Conservation (phyloP, 1,140 invertebrate species). For the Apis cerana region DNA sequence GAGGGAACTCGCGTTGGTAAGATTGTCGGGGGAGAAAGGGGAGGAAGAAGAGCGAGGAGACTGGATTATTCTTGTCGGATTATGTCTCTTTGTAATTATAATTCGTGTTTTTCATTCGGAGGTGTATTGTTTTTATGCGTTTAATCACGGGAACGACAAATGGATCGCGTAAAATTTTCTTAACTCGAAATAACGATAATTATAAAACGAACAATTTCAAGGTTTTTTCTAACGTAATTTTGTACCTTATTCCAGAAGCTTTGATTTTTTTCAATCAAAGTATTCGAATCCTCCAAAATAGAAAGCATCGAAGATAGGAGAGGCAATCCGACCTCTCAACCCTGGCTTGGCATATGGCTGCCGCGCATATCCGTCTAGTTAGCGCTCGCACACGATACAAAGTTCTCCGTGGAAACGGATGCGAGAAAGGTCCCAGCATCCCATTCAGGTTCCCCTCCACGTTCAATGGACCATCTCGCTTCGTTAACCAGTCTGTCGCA, state of each 20-base stretch:
- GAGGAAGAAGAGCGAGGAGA: no score
- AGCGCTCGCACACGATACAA: constrained; percentile 61
- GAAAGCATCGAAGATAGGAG: neutral
- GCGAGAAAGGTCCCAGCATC: constrained; percentile 76
- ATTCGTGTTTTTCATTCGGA: no score
- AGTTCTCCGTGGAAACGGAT: constrained; percentile 55
- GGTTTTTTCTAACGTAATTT: no score
- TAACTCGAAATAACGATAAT: no score
- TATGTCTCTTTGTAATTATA: no score
- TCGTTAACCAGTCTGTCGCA: constrained; percentile 82
- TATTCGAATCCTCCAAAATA: neutral
- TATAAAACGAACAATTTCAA: no score
- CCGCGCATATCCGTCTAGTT: constrained; percentile 76
- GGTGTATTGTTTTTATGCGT: no score
- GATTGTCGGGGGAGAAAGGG: neutral
- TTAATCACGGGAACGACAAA: no score
- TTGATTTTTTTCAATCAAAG: neutral
- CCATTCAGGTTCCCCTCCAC: constrained; percentile 70
- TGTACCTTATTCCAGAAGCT: neutral
- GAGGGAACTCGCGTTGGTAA: neutral
- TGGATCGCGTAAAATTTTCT: no score
- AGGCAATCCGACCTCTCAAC: constrained; percentile 12
- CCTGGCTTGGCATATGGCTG: constrained; percentile 15
- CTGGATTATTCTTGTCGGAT: no score
- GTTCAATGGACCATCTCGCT: constrained; percentile 81